These are phyloP conservation scores for Propithecus coquereli DNA, from an alignment of 2,113 vertebrate species.

Conservation along the genomic window DNA sequence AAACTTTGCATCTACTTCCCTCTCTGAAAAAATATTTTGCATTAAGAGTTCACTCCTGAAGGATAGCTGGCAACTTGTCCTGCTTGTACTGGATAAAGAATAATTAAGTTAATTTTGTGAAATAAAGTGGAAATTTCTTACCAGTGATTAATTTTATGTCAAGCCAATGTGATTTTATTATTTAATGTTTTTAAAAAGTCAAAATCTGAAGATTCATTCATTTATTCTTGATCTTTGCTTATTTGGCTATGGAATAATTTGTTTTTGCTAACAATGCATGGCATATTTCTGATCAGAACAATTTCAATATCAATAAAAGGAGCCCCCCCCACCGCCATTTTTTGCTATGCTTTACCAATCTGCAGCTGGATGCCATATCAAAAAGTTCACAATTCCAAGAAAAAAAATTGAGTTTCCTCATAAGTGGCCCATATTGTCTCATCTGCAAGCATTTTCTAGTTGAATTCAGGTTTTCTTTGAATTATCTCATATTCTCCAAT, in stretches of 20 bases:
- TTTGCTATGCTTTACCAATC: neutral
- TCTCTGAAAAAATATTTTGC: slow-evolving; percentile 35
- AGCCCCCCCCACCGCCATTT: neutral
- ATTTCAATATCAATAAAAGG: slow-evolving; percentile 35
- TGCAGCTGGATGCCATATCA: neutral
- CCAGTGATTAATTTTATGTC: neutral
- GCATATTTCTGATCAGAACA: slow-evolving; percentile 44
- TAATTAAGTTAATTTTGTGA: slow-evolving; percentile 56
- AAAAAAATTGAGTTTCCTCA: neutral
- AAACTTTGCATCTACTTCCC: slow-evolving; percentile 57
- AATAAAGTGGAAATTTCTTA: slow-evolving; percentile 32
- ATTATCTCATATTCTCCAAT: neutral
- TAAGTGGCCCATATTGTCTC: neutral
- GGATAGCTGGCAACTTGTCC: slow-evolving; percentile 9
- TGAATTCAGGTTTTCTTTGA: slow-evolving; percentile 14
- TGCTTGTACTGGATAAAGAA: neutral
- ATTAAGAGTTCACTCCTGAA: slow-evolving; percentile 42
- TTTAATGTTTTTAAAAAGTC: slow-evolving; percentile 10
- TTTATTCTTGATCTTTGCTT: slow-evolving; percentile 28
- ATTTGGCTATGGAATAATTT: neutral
- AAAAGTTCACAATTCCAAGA: slow-evolving; percentile 20
- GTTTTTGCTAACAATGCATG: neutral
- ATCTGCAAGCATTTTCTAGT: neutral
- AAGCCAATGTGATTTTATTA: slow-evolving; percentile 12
- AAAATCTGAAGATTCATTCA: neutral